Conservation (phyloP, 2,888 invertebrate genomes). For the Protophormia terraenovae region DNA sequence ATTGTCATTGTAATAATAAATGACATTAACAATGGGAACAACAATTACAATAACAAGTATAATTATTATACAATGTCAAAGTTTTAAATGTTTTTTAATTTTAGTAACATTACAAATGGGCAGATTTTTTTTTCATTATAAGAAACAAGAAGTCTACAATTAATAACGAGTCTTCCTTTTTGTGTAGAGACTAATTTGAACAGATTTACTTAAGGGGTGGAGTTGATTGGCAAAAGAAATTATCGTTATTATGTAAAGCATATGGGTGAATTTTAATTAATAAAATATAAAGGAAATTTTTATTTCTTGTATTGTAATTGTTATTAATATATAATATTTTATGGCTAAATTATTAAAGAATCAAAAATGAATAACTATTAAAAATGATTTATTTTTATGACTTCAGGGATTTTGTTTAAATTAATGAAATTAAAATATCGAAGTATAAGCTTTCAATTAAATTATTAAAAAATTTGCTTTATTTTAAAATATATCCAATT, state of each 20-base stretch:
- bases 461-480: too few species aligned
- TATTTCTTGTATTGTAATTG: not conserved
- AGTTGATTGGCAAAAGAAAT: not conserved
- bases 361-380: not conserved
- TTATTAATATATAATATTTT: not conserved
- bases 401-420: not conserved
- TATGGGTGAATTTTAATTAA: slow-evolving; percentile 4
- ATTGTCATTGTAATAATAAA: slow-evolving; percentile 34
- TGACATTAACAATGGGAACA: slow-evolving; percentile 10
- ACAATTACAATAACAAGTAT: slow-evolving; percentile 35
- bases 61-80: slow-evolving; percentile 34
- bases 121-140: slow-evolving; percentile 8
- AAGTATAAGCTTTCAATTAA: too few species aligned
- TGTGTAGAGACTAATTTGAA: not conserved
- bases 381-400: not conserved
- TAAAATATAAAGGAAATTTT: not conserved
- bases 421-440: not conserved
- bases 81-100: slow-evolving; percentile 8
- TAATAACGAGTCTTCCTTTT: not conserved
- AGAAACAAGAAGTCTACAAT: not conserved
- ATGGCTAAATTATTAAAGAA: not conserved
- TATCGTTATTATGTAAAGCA: not conserved
- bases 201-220: not conserved
- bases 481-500: too few species aligned
- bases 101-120: slow-evolving; percentile 9